Evolutionary conservation across 2,113 vertebrate species (phyloP).

Genomic region (Cacatua alba): DNA sequence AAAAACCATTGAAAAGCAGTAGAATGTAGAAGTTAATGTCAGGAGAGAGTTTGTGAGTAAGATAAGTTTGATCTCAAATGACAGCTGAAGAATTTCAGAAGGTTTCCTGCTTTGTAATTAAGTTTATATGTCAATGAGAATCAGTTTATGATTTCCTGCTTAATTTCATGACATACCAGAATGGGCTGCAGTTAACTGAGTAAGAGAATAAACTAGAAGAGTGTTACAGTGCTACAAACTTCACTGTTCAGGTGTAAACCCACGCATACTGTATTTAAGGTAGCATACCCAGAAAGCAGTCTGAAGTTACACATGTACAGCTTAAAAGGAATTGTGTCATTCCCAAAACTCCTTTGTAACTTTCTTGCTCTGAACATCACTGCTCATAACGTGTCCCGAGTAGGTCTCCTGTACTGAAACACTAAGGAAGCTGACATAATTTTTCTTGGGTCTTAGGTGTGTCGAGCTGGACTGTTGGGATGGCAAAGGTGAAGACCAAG

Average conservation of each 20-base stretch:
- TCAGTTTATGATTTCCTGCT: background rate
- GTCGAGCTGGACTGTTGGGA: slow-evolving; percentile 99
- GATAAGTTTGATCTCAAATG: background rate
- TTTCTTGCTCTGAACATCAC: background rate
- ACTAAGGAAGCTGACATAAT: background rate
- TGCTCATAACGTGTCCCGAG: background rate
- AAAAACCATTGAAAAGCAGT: background rate
- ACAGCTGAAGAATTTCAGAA: background rate
- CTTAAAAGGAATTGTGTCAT: background rate
- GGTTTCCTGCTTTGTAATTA: background rate
- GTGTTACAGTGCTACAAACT: background rate
- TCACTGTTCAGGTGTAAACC: background rate
- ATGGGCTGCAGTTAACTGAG: background rate
- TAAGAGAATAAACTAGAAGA: background rate
- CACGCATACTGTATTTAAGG: background rate
- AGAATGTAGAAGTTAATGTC: background rate
- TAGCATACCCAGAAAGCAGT: background rate
- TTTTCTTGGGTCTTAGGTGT: slow-evolving; percentile 79
- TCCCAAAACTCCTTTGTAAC: background rate
- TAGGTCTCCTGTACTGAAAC: background rate
- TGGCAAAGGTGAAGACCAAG: slow-evolving; percentile 98
- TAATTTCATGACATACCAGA: background rate
- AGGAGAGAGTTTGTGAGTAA: background rate
- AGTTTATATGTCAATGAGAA: background rate
- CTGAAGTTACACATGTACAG: background rate